Conservation (phyloP, 2,797 vertebrate species). For the Rallus crepitans region DNA sequence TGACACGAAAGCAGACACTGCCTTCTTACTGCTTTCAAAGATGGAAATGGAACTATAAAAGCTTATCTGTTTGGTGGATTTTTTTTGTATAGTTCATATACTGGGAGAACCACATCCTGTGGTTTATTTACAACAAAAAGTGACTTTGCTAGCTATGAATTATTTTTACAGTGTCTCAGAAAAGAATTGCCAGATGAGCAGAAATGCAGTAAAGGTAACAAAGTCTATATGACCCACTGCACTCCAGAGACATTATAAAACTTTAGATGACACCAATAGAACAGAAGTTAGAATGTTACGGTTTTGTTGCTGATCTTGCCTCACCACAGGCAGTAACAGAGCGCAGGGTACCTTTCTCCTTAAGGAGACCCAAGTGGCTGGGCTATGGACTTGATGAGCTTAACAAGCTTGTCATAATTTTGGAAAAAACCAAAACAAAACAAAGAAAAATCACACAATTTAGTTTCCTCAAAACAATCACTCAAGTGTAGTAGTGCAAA, state of each 20-base stretch:
- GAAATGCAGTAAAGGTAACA: not conserved
- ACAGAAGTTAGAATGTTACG: not conserved
- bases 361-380: not conserved
- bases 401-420: not conserved
- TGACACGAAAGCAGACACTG: not conserved
- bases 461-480: not conserved
- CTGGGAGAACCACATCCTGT: not conserved
- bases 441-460: not conserved
- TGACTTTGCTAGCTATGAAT: not conserved
- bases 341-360: not conserved
- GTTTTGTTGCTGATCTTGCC: not conserved
- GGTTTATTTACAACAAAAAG: not conserved
- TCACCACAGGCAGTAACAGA: not conserved
- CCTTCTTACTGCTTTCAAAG: not conserved
- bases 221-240: not conserved
- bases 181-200: not conserved
- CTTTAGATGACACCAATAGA: not conserved
- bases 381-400: not conserved
- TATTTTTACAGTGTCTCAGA: not conserved
- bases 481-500: not conserved
- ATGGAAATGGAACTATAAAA: not conserved
- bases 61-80: not conserved
- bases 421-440: not conserved
- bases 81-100: not conserved
- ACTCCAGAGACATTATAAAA: not conserved